These are phyloP conservation scores for Lithophane ornitopus DNA, from an alignment of 2,888 invertebrate species.

Conservation along the genomic window DNA sequence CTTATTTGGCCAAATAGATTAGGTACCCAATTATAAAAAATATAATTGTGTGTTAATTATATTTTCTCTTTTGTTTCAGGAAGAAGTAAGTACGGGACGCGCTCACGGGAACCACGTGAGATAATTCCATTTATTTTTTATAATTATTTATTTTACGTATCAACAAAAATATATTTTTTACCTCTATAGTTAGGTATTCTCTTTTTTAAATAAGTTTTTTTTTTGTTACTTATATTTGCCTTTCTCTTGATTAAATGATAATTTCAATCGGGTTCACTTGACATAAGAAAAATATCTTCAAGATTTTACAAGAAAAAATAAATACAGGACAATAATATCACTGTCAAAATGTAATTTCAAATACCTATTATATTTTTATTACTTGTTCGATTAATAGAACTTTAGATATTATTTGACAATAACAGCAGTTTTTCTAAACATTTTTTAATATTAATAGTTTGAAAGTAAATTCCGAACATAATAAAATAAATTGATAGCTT, in stretches of 20 bases:
- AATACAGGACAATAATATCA: too few species aligned
- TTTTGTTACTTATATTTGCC: neutral
- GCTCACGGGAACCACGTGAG: slow-evolving; percentile 86
- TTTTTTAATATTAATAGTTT: neutral
- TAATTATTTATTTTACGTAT: slow-evolving; percentile 40
- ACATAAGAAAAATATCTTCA: neutral
- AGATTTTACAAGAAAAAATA: neutral
- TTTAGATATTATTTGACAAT: neutral
- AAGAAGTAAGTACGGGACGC: slow-evolving; percentile 90
- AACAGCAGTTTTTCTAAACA: neutral
- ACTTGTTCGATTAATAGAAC: neutral
- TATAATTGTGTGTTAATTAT: slow-evolving; percentile 30
- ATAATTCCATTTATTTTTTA: slow-evolving; percentile 78
- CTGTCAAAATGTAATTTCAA: slow-evolving; percentile 2
- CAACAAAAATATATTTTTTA: neutral
- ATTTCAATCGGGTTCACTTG: neutral
- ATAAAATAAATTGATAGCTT: slow-evolving; percentile 27
- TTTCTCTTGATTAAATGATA: neutral
- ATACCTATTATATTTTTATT: neutral
- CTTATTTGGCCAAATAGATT: too few species aligned
- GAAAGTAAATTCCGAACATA: slow-evolving; percentile 28
- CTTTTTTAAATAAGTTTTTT: neutral
- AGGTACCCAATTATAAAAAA: too few species aligned
- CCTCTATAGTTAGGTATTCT: neutral
- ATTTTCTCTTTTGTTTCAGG: slow-evolving; percentile 88